Percentiles rank a stretch among this genome's conserved stretches.
These are phyloP conservation scores for Poicephalus gulielmi DNA, from an alignment of 2,113 vertebrate genomes.

Conservation along the genomic window DNA sequence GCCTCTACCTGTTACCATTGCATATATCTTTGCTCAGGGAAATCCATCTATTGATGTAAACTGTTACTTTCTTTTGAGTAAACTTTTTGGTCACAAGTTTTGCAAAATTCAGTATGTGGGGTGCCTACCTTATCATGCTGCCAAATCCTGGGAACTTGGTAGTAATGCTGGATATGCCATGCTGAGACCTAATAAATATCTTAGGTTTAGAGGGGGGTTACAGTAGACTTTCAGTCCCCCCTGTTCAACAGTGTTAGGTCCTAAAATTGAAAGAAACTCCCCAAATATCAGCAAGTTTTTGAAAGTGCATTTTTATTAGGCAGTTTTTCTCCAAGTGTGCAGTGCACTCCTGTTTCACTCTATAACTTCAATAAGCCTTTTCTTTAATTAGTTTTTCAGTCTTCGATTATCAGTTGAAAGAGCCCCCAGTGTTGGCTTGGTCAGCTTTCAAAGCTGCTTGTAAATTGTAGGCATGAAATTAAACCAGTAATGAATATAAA, in stretches of 20 bases:
- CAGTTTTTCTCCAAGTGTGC: not conserved
- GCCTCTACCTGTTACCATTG: not conserved
- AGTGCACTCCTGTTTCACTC: not conserved
- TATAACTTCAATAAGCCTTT: not conserved
- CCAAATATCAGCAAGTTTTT: not conserved
- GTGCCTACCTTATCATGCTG: not conserved
- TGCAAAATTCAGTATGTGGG: not conserved
- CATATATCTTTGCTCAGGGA: not conserved
- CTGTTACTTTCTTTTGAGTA: not conserved
- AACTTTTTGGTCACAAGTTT: not conserved
- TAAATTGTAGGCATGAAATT: not conserved
- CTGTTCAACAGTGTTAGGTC: not conserved
- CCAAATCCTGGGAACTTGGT: not conserved
- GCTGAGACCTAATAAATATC: not conserved
- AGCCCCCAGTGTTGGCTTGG: not conserved
- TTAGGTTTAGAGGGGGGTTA: not conserved
- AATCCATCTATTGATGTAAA: not conserved
- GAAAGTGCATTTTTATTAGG: not conserved
- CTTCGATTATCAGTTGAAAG: not conserved
- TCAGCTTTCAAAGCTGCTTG: not conserved
- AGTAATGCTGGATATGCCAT: not conserved
- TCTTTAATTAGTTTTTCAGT: not conserved
- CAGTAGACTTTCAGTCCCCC: not conserved
- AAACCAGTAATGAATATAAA: not conserved
- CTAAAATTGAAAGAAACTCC: not conserved